A percentile compares a stretch with the other conserved stretches of the same genome.
phyloP scores from a whole-genome alignment of 2,113 vertebrate species.

The Brachyhypopomus occidentalis region DNA sequence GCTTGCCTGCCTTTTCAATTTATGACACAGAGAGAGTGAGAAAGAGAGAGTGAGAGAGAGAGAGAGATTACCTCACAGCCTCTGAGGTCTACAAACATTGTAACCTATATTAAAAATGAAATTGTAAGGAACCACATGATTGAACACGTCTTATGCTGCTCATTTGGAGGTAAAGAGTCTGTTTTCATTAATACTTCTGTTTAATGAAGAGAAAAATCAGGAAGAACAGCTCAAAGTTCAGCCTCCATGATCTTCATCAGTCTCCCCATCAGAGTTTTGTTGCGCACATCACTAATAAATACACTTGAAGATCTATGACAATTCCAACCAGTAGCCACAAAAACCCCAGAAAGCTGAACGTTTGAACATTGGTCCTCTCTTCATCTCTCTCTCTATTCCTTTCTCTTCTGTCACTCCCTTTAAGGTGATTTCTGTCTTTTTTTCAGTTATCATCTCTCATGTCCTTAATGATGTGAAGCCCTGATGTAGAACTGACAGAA shows the following conservation, averaged over 20 bases:
- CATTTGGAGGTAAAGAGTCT: neutral
- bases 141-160: neutral
- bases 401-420: constrained; percentile 15
- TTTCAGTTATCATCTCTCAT: constrained; percentile 12
- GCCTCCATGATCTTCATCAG: constrained; percentile 29
- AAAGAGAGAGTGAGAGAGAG: neutral
- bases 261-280: constrained; percentile 40
- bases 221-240: constrained; percentile 11
- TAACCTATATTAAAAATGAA: constrained; percentile 9
- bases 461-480: constrained; percentile 5
- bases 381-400: constrained; percentile 9
- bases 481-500: constrained; percentile 28
- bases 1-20: constrained; percentile 42
- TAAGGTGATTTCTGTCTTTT: constrained; percentile 20
- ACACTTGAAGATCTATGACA: constrained; percentile 14
- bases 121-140: neutral
- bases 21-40: constrained; percentile 25
- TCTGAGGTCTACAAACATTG: constrained; percentile 8
- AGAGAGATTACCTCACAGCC: constrained; percentile 7
- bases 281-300: constrained; percentile 31
- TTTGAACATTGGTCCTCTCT: constrained; percentile 12
- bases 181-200: neutral
- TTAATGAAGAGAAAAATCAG: neutral
- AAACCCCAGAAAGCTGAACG: neutral
- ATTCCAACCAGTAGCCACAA: constrained; percentile 21